Base-by-base conservation (phyloP, 2,888 invertebrate genomes). In the Monoplex corrugatus region DNA sequence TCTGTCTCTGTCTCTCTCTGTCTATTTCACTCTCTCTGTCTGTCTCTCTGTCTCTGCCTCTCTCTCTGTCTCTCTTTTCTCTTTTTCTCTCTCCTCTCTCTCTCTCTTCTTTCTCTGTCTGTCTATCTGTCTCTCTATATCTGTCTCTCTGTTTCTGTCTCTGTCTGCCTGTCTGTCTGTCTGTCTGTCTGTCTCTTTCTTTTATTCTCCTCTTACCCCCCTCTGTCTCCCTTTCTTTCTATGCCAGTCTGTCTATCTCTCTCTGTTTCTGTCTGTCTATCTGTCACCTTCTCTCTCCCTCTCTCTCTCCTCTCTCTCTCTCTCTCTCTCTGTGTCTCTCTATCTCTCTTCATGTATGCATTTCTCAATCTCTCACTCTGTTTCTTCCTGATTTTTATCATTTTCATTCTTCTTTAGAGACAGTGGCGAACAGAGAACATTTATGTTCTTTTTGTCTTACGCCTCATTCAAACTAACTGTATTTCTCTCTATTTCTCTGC, bases 261-360 rank as follows among this genome's bases (percentile, higher is more conserved):
- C 50, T 16, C 16, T 28, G n/a, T n/a, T n/a, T n/a, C n/a, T n/a
- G n/a, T n/a, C n/a, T n/a, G n/a, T 68, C 63, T 68, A 23, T 68
- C 63, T 68, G 28, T 68, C 68, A 28, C 68, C n/a, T n/a, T 68
- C 68, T 68, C 68, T 68, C 68, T 68, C 68, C n/a, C 68, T 68
- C 28, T 28, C 68, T 68, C 68, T 1, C 19, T 23, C 13, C 28
- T n/a, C 16, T 50, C 50, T 16, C 16, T 28, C 63, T 68, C 63
- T 68, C 63, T 68, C 68, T 68, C 68, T 68, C 68, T 68, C 68
- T 68, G 28, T 68, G 28, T 68, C 68, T 68, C 68, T 68, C 68
- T 68, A 8, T 28, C 68, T 68, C 68, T 1, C 19, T 23, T 2
- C 28, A 8, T 50, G 10, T 50, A 8, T 50, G n/a, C 50, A 8